Evolutionary conservation across 2,888 invertebrate genomes (phyloP).

Genomic region (Blomia tropicalis): DNA sequence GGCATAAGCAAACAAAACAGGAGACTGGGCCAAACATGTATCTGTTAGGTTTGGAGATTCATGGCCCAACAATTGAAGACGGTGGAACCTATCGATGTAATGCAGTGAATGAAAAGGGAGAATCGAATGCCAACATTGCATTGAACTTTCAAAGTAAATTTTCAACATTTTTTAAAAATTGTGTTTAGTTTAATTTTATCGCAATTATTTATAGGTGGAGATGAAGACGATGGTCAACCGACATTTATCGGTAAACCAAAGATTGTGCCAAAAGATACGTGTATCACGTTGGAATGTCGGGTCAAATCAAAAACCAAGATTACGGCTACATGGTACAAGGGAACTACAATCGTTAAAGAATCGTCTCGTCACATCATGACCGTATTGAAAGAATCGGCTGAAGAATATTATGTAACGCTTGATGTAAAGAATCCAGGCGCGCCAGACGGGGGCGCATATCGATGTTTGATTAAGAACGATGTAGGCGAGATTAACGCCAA

Average conservation of each 20-base stretch:
- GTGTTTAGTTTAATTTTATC: no score
- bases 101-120: conserved; percentile 93
- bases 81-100: conserved; percentile 98
- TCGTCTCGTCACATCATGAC: conserved; percentile 27
- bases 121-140: conserved; percentile 99
- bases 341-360: conserved; percentile 64
- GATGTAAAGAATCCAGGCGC: conserved; percentile 34
- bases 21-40: conserved; percentile 65
- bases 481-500: conserved; percentile 40
- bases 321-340: conserved; percentile 84
- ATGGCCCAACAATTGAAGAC: conserved; percentile 83
- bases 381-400: conserved; percentile 27
- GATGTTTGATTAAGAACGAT: conserved; percentile 39
- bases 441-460: conserved; percentile 41
- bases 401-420: conserved; percentile 29
- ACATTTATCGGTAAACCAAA: conserved; percentile 94
- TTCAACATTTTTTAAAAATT: no score
- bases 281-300: conserved; percentile 89
- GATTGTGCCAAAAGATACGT: conserved; percentile 94
- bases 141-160: conserved; percentile 52
- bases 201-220: conserved; percentile 40
- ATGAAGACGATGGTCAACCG: conserved; percentile 60
- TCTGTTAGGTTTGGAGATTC: conserved; percentile 21
- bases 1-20: conserved; percentile 79
- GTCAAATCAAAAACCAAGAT: conserved; percentile 81